phyloP scores from a whole-genome alignment of 2,113 vertebrate genomes.

The Eupsittula cactorum region DNA sequence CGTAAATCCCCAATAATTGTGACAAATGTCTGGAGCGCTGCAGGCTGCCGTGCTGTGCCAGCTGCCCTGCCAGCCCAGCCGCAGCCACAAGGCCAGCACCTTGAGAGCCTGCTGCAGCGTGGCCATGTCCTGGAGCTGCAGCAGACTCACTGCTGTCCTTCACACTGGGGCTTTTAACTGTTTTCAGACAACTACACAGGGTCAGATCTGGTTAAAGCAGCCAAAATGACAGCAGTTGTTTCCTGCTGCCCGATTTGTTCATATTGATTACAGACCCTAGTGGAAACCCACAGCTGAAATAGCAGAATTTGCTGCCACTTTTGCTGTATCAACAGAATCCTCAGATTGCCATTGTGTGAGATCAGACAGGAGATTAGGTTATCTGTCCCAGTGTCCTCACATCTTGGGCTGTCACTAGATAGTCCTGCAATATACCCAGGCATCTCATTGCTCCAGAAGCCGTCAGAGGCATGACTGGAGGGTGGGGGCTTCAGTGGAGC shows the following conservation, averaged over 20 bases:
- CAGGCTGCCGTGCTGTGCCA: not conserved
- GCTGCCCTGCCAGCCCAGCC: not conserved
- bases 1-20: constrained; percentile 35
- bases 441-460: not conserved
- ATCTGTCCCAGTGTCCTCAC: not conserved
- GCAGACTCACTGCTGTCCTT: fast-evolving
- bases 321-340: not conserved
- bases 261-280: not conserved
- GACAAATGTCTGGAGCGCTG: not conserved
- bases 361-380: not conserved
- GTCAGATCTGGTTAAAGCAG: not conserved
- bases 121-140: not conserved
- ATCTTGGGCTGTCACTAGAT: not conserved
- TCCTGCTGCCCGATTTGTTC: not conserved
- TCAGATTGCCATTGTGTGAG: not conserved
- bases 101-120: fast-evolving
- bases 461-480: not conserved
- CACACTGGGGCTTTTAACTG: not conserved
- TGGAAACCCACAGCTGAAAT: constrained; percentile 1
- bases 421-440: not conserved
- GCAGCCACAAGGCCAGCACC: not conserved
- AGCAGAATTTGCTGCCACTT: not conserved
- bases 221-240: not conserved
- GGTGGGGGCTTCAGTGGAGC: not conserved
- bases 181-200: not conserved